A percentile compares a stretch with the other conserved stretches of the same genome.
phyloP scores from a whole-genome alignment of 2,113 vertebrate genomes.

The Hippotragus niger region DNA sequence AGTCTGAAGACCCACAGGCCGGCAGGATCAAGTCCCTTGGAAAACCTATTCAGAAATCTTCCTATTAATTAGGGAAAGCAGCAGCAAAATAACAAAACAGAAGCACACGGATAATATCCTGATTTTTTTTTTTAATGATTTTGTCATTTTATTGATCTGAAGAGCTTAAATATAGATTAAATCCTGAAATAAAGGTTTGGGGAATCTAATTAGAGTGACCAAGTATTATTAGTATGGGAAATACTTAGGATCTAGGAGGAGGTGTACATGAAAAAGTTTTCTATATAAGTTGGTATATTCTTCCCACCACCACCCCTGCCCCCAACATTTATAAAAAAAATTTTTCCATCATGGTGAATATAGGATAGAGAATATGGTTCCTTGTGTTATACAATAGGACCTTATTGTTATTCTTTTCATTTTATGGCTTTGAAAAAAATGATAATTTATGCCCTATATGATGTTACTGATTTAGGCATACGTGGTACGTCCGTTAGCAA shows the following conservation, averaged over 20 bases:
- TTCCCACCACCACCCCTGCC: not conserved
- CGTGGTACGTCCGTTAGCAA: not conserved
- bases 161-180: not conserved
- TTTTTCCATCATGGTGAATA: not conserved
- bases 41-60: not conserved
- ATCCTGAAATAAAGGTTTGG: not conserved
- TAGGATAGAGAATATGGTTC: not conserved
- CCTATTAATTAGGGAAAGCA: not conserved
- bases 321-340: not conserved
- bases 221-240: not conserved
- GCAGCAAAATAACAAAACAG: not conserved
- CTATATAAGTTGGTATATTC: not conserved
- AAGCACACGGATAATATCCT: not conserved
- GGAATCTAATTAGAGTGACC: not conserved
- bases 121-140: not conserved
- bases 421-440: not conserved
- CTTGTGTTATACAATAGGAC: not conserved
- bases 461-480: not conserved
- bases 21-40: not conserved
- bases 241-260: not conserved
- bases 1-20: not conserved
- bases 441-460: accelerated
- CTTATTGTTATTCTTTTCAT: not conserved
- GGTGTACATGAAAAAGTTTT: not conserved
- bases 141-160: not conserved